Base-by-base conservation (phyloP, 2,888 invertebrate genomes). In the Apodemia mormo region DNA sequence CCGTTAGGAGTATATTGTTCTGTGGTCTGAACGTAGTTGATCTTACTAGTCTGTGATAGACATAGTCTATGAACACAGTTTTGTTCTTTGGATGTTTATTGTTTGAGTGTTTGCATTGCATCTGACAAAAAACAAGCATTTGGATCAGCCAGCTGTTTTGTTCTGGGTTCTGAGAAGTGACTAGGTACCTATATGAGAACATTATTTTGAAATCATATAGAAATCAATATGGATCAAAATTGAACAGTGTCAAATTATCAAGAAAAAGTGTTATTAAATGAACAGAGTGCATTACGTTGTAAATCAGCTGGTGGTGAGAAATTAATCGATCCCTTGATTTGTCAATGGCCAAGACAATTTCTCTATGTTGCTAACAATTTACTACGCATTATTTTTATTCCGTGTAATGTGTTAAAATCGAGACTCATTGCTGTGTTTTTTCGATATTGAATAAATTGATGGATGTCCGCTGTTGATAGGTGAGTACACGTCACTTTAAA, bases 141-240 rank as follows among this genome's bases (percentile, higher is more conserved):
- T 85, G 75, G 75, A 85, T 80, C 82, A 82, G 85, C 90, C 92
- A 92, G 92, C 92, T 92, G 92, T 92, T 92, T 92, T 89, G 81
- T 79, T 84, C 82, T 76, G 76, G 85, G 81, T 79, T 84, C 82
- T 76, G 76, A 85, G 84, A 58, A 30, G 58, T 58, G 14, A 4
- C 2, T 33, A 58, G 12, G 22, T 22, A 22, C 22, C 22, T 30
- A 30, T 33, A 58, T 58, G 29, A 49, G 49, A 49, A 58, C 58
- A 29, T 81, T 84, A 52, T 65, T 86, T 87, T 84, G 80, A 83
- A 87, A 86, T 85, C 85, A 79, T 77, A 82, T 84, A 82, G 78
- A 87, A 86, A 85, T 88, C 84, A 85, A 78, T 83, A 86, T 87
- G 88, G 85, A 85, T 90, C 92, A 87, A 92, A 92, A 92, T 92